Evolutionary conservation across 2,888 invertebrate genomes (phyloP).

Genomic region (Dryococelus australis): DNA sequence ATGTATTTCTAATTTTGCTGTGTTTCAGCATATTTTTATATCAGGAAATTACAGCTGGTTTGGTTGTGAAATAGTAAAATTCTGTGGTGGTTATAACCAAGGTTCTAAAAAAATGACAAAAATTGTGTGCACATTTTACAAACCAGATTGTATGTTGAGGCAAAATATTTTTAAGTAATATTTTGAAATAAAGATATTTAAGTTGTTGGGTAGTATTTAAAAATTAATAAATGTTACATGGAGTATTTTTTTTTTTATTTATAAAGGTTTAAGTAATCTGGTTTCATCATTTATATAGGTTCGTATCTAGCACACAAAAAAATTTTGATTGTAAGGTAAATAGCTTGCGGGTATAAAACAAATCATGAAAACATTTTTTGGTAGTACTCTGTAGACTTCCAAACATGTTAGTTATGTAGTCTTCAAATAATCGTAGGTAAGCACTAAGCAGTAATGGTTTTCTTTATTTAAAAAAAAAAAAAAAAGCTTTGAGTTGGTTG

Average conservation of each 20-base stretch:
- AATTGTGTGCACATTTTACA: neutral
- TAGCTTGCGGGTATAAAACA: neutral
- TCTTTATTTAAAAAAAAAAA: too few relatives aligned
- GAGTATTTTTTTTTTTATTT: too few relatives aligned
- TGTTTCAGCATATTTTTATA: neutral
- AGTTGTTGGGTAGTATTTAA: too few relatives aligned
- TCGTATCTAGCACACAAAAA: neutral
- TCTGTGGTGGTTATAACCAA: neutral
- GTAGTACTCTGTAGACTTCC: neutral
- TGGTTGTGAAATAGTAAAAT: neutral
- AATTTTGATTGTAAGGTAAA: neutral
- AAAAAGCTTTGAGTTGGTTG: too few relatives aligned
- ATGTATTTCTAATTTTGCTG: too few relatives aligned
- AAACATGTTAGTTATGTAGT: neutral
- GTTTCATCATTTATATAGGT: neutral
- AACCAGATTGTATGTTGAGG: neutral
- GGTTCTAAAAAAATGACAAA: neutral
- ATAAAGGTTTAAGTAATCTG: neutral
- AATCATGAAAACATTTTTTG: neutral
- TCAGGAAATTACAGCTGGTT: neutral
- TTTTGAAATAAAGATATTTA: neutral
- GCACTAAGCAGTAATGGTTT: neutral
- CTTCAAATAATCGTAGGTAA: neutral
- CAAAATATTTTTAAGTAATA: neutral
- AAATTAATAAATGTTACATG: too few relatives aligned